Evolutionary conservation across 2,113 vertebrate species (phyloP).

Genomic region (Camelus bactrianus): DNA sequence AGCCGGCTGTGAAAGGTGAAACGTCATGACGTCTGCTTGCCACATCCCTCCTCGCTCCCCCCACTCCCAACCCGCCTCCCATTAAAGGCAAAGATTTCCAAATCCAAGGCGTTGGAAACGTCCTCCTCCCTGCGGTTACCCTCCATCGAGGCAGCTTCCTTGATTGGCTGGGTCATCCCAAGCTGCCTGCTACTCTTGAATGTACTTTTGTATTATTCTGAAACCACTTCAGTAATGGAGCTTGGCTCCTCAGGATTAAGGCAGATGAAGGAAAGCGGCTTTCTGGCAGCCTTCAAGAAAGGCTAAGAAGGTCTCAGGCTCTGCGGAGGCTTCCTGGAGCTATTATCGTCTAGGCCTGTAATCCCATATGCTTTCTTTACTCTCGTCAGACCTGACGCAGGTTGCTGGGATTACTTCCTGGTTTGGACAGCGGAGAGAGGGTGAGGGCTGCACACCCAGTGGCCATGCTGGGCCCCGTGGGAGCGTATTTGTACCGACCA

Average conservation of each 20-base stretch:
- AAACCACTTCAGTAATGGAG: not conserved
- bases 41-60: not conserved
- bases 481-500: accelerated
- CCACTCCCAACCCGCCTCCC: not conserved
- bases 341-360: accelerated
- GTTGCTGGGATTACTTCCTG: not conserved
- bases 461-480: not conserved
- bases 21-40: conserved; percentile 37
- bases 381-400: too few relatives aligned
- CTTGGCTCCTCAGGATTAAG: too few relatives aligned
- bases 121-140: too few relatives aligned
- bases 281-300: not conserved
- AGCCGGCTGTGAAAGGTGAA: conserved; percentile 50
- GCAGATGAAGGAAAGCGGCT: not conserved
- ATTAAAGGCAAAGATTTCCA: conserved; percentile 54
- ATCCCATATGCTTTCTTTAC: not conserved
- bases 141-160: not conserved
- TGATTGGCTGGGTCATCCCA: not conserved
- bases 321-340: not conserved
- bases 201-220: not conserved
- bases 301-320: not conserved
- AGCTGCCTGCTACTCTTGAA: not conserved
- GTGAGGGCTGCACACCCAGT: accelerated
- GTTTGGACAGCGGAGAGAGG: not conserved
- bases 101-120: not conserved